These are phyloP conservation scores for Rhingia campestris DNA, from an alignment of 2,888 invertebrate genomes.

Conservation along the genomic window DNA sequence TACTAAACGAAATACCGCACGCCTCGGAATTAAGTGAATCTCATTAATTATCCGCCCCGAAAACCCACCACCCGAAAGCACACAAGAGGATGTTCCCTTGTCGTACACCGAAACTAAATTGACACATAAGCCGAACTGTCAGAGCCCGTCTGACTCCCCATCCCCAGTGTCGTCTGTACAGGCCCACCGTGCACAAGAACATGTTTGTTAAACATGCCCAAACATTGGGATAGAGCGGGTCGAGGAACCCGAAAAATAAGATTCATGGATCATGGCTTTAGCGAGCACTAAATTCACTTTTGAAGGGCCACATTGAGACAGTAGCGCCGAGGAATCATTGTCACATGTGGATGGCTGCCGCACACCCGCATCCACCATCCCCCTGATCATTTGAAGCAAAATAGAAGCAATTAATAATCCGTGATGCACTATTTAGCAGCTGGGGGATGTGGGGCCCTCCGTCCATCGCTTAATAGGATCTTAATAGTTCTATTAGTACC, in stretches of 20 bases:
- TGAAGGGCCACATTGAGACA: conserved; percentile 39
- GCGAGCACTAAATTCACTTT: conserved; percentile 48
- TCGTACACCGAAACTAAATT: conserved; percentile 61
- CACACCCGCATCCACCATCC: neutral
- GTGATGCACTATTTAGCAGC: conserved; percentile 75
- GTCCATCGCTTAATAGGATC: conserved; percentile 70
- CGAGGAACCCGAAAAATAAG: conserved; percentile 36
- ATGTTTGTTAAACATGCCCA: conserved; percentile 71
- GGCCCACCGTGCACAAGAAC: conserved; percentile 20
- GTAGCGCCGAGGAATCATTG: conserved; percentile 24
- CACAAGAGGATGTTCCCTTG: conserved; percentile 31
- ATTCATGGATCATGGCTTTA: conserved; percentile 66
- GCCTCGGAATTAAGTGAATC: conserved; percentile 75
- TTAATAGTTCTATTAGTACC: conserved; percentile 72
- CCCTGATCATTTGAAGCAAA: conserved; percentile 58
- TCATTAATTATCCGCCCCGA: conserved; percentile 79
- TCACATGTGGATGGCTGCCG: conserved; percentile 3
- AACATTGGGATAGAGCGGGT: conserved; percentile 40
- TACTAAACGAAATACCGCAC: conserved; percentile 72
- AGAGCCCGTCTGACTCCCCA: conserved; percentile 31
- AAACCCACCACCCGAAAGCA: conserved; percentile 56
- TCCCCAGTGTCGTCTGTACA: neutral
- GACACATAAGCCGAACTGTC: conserved; percentile 69
- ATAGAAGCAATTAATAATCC: conserved; percentile 75
- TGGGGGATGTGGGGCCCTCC: conserved; percentile 59